Evolutionary conservation across 1,140 invertebrate genomes (phyloP).

Genomic region (Cyphomyrmex costatus): DNA sequence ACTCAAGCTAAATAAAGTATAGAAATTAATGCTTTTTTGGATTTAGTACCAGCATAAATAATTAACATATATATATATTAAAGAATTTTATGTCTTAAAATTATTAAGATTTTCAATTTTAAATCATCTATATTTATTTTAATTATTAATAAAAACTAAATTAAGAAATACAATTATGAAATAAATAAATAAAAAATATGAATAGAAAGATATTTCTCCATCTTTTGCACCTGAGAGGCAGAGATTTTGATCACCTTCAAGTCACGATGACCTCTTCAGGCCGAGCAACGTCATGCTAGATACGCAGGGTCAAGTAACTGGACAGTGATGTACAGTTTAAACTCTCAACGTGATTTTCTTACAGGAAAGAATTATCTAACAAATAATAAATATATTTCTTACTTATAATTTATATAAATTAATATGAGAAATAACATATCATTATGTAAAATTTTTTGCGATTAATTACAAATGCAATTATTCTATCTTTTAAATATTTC

Average conservation of each 20-base stretch:
- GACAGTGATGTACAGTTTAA: conserved; percentile 72
- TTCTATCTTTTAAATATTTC: neutral
- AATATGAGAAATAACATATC: neutral
- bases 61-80: neutral
- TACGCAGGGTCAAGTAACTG: conserved; percentile 72
- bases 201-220: neutral
- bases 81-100: neutral
- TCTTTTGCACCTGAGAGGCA: conserved; percentile 6
- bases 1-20: neutral
- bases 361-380: conserved; percentile 9
- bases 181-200: neutral
- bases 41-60: neutral
- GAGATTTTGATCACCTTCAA: conserved; percentile 11
- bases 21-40: neutral
- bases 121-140: neutral
- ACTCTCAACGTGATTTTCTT: conserved; percentile 51
- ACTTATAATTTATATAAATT: neutral
- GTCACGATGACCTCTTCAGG: conserved; percentile 42
- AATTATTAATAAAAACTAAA: conserved; percentile 1
- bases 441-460: neutral
- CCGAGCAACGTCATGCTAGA: conserved; percentile 41
- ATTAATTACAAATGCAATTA: conserved; percentile 32
- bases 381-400: conserved; percentile 14
- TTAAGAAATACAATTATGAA: neutral
- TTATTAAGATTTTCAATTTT: neutral